Percentiles rank a stretch among this genome's conserved stretches.
Conservation (phyloP, 2,888 invertebrate genomes). For the Polymixis lichenea region DNA sequence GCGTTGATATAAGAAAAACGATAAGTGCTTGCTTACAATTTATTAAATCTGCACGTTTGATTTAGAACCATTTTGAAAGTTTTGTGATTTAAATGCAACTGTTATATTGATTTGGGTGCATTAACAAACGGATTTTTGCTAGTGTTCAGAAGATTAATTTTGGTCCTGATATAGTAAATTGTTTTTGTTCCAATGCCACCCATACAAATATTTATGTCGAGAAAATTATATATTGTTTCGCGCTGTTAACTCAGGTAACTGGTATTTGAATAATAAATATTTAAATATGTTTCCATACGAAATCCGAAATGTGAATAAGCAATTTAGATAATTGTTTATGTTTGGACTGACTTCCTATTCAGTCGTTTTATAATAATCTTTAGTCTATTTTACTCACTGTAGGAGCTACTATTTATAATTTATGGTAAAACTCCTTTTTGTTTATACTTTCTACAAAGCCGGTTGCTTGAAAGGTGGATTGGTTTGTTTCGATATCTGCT, state of each 20-base stretch:
- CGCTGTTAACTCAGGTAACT: not conserved
- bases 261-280: no score
- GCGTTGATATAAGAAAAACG: constrained; percentile 14
- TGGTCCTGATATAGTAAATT: not conserved
- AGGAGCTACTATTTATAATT: not conserved
- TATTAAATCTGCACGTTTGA: not conserved
- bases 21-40: constrained; percentile 18
- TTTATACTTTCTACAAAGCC: not conserved
- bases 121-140: not conserved
- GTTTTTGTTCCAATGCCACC: not conserved
- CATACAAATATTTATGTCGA: not conserved
- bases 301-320: not conserved
- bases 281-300: not conserved
- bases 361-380: not conserved
- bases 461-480: not conserved
- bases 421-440: not conserved
- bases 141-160: not conserved
- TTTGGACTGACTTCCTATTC: not conserved
- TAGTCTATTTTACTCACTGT: not conserved
- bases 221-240: not conserved
- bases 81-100: constrained; percentile 8
- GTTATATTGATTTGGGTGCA: constrained; percentile 1
- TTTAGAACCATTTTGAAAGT: not conserved
- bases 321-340: not conserved
- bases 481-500: constrained; percentile 12